A percentile compares a stretch with the other conserved stretches of the same genome.
Conservation (phyloP, 2,888 invertebrate genomes). For the Drosophila gaucha region DNA sequence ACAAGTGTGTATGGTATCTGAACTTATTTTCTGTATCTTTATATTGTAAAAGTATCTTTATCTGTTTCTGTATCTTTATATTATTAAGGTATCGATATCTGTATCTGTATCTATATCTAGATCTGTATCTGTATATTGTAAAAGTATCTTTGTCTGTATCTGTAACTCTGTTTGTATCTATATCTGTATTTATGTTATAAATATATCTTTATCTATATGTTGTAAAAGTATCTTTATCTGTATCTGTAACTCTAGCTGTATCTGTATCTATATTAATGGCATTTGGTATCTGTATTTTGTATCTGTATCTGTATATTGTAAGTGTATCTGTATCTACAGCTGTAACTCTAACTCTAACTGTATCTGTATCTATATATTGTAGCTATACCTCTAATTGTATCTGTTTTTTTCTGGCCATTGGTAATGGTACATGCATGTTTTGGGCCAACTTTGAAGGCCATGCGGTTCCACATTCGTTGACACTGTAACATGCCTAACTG, state of each 20-base stretch:
- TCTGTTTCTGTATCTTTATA: neutral
- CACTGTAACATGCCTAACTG: conserved; percentile 41
- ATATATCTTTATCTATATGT: no score
- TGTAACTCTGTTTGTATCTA: neutral
- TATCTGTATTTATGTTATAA: neutral
- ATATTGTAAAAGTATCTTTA: neutral
- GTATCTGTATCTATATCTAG: neutral
- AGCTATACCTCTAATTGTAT: neutral
- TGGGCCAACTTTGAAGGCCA: conserved; percentile 55
- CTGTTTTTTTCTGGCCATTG: conserved; percentile 33
- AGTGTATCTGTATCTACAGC: neutral
- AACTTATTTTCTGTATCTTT: no score
- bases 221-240: no score
- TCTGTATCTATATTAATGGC: neutral
- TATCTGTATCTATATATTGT: neutral
- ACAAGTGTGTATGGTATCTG: no score
- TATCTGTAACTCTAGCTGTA: no score
- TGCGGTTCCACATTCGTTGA: conserved; percentile 12
- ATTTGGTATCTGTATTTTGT: neutral
- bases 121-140: neutral
- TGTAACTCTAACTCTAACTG: neutral
- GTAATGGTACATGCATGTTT: conserved; percentile 40
- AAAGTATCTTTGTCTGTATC: no score
- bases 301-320: neutral
- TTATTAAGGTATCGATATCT: neutral